Conservation (phyloP, 2,888 invertebrate species). For the Camptogramma bilineatum region DNA sequence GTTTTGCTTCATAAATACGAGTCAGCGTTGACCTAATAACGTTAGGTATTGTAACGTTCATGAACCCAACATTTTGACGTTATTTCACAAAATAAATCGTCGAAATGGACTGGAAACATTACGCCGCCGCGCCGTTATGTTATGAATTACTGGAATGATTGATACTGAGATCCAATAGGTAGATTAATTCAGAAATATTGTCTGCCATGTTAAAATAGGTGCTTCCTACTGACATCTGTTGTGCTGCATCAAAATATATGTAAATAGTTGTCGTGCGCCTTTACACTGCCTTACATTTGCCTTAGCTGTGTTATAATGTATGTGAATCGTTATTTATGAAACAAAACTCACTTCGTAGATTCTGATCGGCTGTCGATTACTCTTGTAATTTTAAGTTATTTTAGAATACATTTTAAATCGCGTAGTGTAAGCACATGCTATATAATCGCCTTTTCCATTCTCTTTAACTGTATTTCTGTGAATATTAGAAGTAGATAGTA, state of each 20-base stretch:
- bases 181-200: no score
- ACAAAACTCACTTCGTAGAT: constrained; percentile 45
- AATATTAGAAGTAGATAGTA: constrained; percentile 82
- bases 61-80: neutral
- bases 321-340: constrained; percentile 29
- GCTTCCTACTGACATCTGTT: neutral
- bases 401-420: constrained; percentile 50
- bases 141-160: no score
- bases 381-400: constrained; percentile 51
- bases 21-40: neutral
- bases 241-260: neutral
- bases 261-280: constrained; percentile 18
- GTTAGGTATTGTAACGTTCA: neutral
- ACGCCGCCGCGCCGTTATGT: no score
- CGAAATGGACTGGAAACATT: neutral
- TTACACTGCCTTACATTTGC: constrained; percentile 30
- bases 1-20: constrained; percentile 27
- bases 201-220: neutral
- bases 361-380: constrained; percentile 68
- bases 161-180: no score
- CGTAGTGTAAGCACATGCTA: constrained; percentile 73
- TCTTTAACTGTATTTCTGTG: constrained; percentile 79
- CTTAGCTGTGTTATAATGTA: constrained; percentile 19
- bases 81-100: neutral
- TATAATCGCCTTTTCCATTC: constrained; percentile 75